A percentile compares a stretch with the other conserved stretches of the same genome.
These are phyloP conservation scores for Glaucopsyche alexis DNA, from an alignment of 2,888 invertebrate species.

Conservation along the genomic window DNA sequence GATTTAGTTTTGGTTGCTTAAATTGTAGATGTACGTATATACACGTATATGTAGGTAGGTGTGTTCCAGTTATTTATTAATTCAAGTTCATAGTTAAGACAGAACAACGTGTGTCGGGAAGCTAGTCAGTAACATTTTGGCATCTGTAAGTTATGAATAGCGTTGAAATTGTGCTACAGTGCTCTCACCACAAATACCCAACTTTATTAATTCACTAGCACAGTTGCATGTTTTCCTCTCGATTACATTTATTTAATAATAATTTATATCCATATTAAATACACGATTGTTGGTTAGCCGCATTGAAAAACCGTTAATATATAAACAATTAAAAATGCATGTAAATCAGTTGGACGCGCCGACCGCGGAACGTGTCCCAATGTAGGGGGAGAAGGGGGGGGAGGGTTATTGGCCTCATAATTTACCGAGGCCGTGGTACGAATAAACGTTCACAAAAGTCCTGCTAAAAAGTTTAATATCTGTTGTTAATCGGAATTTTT, in stretches of 20 bases:
- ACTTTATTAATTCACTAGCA: not conserved
- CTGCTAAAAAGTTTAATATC: conserved; percentile 29
- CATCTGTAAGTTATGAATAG: not conserved
- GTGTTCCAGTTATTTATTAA: too few species aligned
- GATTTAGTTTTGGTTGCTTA: too few species aligned
- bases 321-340: conserved; percentile 45
- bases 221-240: not conserved
- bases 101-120: too few species aligned
- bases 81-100: too few species aligned
- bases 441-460: conserved; percentile 26
- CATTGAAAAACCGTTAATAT: conserved; percentile 31
- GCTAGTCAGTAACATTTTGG: too few species aligned
- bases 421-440: conserved; percentile 25
- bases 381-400: not conserved
- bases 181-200: conserved; percentile 9
- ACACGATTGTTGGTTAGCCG: not conserved
- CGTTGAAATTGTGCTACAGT: not conserved
- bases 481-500: conserved; percentile 24
- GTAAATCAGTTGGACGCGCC: conserved; percentile 50
- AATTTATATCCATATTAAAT: conserved; percentile 27
- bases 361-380: conserved; percentile 31
- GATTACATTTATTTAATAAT: not conserved
- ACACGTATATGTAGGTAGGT: too few species aligned
- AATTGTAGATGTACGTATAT: too few species aligned
- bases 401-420: conserved; percentile 26